These are phyloP conservation scores for Cottus gobio DNA, from an alignment of 2,113 vertebrate species.

Conservation along the genomic window DNA sequence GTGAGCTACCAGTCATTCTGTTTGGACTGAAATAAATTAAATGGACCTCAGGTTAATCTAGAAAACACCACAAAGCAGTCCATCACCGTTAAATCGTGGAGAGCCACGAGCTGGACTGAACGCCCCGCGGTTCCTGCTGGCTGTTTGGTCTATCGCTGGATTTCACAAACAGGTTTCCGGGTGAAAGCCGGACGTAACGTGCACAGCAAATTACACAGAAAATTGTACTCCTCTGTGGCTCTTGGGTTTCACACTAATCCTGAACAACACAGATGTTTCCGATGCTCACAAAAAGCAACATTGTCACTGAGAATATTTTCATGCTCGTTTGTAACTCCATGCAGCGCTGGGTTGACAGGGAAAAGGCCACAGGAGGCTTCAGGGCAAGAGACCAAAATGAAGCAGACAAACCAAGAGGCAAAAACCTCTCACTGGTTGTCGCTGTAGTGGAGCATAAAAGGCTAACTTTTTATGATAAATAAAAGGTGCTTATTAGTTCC, in stretches of 20 bases:
- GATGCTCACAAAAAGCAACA: constrained; percentile 40
- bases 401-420: constrained; percentile 24
- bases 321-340: constrained; percentile 36
- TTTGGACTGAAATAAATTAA: constrained; percentile 55
- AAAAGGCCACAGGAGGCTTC: constrained; percentile 51
- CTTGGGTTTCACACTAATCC: constrained; percentile 31
- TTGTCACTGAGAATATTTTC: constrained; percentile 33
- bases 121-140: not conserved
- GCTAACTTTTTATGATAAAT: constrained; percentile 21
- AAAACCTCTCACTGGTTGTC: constrained; percentile 14
- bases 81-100: constrained; percentile 39
- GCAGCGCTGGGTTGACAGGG: constrained; percentile 17
- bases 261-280: constrained; percentile 44
- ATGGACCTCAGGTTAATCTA: constrained; percentile 61
- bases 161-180: constrained; percentile 58
- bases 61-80: constrained; percentile 48
- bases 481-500: constrained; percentile 34
- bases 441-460: not conserved
- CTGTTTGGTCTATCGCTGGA: constrained; percentile 55
- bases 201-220: constrained; percentile 44
- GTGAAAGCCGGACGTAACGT: constrained; percentile 44
- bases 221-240: constrained; percentile 27
- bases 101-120: constrained; percentile 31
- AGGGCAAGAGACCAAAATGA: constrained; percentile 33
- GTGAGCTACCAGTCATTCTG: constrained; percentile 43